phyloP scores from a whole-genome alignment of 2,113 vertebrate genomes.

The Grus americana region DNA sequence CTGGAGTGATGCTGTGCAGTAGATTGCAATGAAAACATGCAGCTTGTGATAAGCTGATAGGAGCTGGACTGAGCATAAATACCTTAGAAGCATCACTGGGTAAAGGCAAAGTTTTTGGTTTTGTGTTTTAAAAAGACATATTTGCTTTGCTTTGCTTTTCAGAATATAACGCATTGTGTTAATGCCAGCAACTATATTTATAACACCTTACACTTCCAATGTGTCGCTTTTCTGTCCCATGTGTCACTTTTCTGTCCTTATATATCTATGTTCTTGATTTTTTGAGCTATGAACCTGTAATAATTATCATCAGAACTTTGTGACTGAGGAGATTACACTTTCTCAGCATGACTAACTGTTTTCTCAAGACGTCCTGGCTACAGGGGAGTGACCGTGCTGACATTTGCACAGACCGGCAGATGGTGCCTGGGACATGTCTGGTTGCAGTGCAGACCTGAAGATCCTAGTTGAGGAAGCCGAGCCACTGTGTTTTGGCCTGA shows the following conservation, averaged over 20 bases:
- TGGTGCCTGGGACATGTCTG: conserved; percentile 41
- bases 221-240: background rate
- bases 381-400: conserved; percentile 23
- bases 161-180: background rate
- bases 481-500: background rate
- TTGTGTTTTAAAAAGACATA: conserved; percentile 7
- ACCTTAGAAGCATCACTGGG: conserved; percentile 15
- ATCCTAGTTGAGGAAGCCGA: background rate
- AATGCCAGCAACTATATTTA: conserved; percentile 15
- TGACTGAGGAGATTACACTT: background rate
- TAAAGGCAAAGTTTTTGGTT: conserved; percentile 20
- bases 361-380: conserved; percentile 31
- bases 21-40: conserved; percentile 50
- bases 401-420: conserved; percentile 35
- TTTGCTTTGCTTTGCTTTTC: conserved; percentile 37
- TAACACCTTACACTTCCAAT: conserved; percentile 4
- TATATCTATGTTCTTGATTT: background rate
- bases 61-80: conserved; percentile 44
- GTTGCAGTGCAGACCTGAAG: conserved; percentile 39
- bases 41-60: conserved; percentile 46
- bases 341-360: conserved; percentile 31
- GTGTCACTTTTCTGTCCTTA: background rate
- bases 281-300: background rate
- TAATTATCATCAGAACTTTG: background rate
- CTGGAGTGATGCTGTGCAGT: conserved; percentile 41